Conservation (phyloP, 2,888 invertebrate genomes). For the Rhingia campestris region DNA sequence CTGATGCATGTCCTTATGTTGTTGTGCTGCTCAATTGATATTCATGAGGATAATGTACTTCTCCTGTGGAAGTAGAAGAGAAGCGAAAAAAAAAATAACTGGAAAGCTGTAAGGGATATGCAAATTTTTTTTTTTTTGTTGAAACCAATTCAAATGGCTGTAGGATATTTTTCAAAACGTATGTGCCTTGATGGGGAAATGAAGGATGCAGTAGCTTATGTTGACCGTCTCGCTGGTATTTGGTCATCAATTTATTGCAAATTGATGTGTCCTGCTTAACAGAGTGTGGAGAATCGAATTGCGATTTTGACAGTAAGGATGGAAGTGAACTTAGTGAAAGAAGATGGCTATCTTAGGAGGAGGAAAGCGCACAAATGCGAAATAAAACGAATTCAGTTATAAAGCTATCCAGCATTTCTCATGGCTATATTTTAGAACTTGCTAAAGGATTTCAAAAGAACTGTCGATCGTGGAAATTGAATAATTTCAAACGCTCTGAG, state of each 20-base stretch:
- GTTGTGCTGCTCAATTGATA: constrained; percentile 68
- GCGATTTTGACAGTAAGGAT: no score
- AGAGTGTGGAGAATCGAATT: no score
- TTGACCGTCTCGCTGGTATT: constrained; percentile 10
- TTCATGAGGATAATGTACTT: constrained; percentile 66
- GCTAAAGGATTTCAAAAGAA: no score
- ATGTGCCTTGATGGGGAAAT: constrained; percentile 5
- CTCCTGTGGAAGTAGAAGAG: no score
- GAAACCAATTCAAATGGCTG: constrained; percentile 22
- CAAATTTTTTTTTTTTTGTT: constrained; percentile 15
- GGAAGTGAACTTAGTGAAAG: no score
- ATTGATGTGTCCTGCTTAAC: constrained; percentile 5
- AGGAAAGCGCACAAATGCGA: no score
- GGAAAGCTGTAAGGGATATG: neutral
- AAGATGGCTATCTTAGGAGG: no score
- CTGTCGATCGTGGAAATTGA: no score
- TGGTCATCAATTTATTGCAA: constrained; percentile 33
- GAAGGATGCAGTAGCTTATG: constrained; percentile 43
- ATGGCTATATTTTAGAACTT: no score
- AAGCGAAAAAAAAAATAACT: neutral
- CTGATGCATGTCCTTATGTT: constrained; percentile 55
- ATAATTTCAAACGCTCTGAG: no score
- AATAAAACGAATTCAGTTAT: no score
- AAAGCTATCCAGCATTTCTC: no score
- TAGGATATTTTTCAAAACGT: constrained; percentile 32